These are phyloP conservation scores for Elymnias hypermnestra DNA, from an alignment of 1,140 invertebrate genomes.

Conservation along the genomic window DNA sequence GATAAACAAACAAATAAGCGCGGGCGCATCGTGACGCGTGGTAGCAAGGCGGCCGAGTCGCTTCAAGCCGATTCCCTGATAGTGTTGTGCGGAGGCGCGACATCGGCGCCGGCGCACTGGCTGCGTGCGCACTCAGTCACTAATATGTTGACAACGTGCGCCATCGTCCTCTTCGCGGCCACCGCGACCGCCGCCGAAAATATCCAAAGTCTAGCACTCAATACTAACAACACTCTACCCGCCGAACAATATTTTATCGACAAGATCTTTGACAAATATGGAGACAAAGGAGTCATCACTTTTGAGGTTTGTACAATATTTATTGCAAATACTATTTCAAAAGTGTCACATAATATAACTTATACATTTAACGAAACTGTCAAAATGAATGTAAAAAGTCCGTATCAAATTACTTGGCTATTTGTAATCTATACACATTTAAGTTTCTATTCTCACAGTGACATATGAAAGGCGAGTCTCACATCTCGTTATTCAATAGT, in stretches of 20 bases:
- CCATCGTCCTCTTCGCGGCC: slow-evolving; percentile 43
- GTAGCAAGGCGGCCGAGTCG: slow-evolving; percentile 36
- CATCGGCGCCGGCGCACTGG: slow-evolving; percentile 38
- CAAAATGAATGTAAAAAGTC: no score
- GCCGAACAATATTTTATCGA: slow-evolving; percentile 72
- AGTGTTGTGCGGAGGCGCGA: slow-evolving; percentile 48
- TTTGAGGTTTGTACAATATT: slow-evolving; percentile 75
- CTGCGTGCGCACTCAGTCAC: slow-evolving; percentile 36
- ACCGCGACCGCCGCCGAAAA: slow-evolving; percentile 26
- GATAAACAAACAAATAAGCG: slow-evolving; percentile 59
- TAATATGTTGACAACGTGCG: slow-evolving; percentile 43
- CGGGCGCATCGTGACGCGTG: slow-evolving; percentile 27
- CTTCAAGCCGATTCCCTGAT: slow-evolving; percentile 36
- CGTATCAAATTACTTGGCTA: no score
- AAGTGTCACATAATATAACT: no score
- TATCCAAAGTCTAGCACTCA: slow-evolving; percentile 11
- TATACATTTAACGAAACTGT: no score
- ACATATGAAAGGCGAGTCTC: slow-evolving; percentile 22
- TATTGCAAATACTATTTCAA: not conserved
- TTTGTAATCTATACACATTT: not conserved
- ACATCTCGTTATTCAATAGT: slow-evolving; percentile 23
- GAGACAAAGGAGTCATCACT: slow-evolving; percentile 76
- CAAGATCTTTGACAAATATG: slow-evolving; percentile 79
- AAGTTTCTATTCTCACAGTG: slow-evolving; percentile 14
- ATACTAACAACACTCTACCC: slow-evolving; percentile 44